Conservation (phyloP, 2,888 invertebrate genomes). For the Caenorhabditis sp. region DNA sequence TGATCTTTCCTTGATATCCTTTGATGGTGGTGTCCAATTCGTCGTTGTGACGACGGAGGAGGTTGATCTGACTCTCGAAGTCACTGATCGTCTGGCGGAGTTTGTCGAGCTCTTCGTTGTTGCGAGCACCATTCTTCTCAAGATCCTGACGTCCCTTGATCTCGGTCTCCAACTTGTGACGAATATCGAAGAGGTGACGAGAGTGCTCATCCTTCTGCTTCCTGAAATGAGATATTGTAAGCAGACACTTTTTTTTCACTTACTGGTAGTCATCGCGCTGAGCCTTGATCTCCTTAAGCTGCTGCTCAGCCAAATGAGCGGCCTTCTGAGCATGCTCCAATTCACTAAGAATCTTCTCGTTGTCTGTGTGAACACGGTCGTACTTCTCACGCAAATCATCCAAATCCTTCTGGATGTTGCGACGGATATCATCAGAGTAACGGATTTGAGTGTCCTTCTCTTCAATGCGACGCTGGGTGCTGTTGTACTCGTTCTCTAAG, state of each 20-base stretch:
- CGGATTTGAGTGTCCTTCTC: conserved; percentile 71
- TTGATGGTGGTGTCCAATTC: conserved; percentile 78
- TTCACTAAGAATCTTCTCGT: conserved; percentile 67
- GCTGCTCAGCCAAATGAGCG: conserved; percentile 72
- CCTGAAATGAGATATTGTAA: conserved; percentile 46
- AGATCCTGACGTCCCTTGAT: conserved; percentile 64
- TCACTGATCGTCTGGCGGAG: conserved; percentile 71
- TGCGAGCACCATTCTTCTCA: conserved; percentile 62
- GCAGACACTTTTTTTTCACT: conserved; percentile 13
- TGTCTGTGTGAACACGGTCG: conserved; percentile 66
- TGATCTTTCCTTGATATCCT: conserved; percentile 75
- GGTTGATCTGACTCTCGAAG: conserved; percentile 73
- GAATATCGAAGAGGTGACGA: conserved; percentile 72
- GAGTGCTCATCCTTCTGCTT: conserved; percentile 76
- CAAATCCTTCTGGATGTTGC: conserved; percentile 66
- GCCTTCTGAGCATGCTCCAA: conserved; percentile 67
- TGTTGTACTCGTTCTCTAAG: conserved; percentile 75
- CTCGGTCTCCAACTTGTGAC: conserved; percentile 71
- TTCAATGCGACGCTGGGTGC: conserved; percentile 69
- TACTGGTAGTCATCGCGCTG: conserved; percentile 76
- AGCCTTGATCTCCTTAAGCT: conserved; percentile 74
- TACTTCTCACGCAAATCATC: conserved; percentile 69
- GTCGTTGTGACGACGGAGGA: conserved; percentile 77
- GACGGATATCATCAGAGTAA: conserved; percentile 63
- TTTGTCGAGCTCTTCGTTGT: conserved; percentile 75